Evolutionary conservation across 2,113 vertebrate species (phyloP).

Genomic region (Gasterosteus aculeatus): DNA sequence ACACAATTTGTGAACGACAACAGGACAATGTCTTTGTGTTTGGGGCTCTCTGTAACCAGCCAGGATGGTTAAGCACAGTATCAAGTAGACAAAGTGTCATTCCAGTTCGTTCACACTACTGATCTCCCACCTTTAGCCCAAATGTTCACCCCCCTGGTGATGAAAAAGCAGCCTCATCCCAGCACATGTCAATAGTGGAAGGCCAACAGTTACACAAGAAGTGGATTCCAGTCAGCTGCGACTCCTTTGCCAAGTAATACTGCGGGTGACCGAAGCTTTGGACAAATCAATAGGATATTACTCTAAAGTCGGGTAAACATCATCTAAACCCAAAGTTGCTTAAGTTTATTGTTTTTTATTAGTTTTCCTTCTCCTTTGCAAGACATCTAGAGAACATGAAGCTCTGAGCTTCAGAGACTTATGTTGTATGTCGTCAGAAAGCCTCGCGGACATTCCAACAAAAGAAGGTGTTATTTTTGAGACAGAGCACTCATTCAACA

Average conservation of each 20-base stretch:
- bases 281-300: constrained; percentile 52
- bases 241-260: constrained; percentile 49
- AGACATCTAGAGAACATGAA: constrained; percentile 7
- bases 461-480: constrained; percentile 57
- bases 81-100: constrained; percentile 15
- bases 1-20: background rate
- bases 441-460: constrained; percentile 38
- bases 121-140: constrained; percentile 55
- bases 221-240: constrained; percentile 63
- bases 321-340: constrained; percentile 19
- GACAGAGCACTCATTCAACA: constrained; percentile 17
- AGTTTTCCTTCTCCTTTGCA: background rate
- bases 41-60: background rate
- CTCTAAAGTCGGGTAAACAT: constrained; percentile 22
- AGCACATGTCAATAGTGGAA: constrained; percentile 62
- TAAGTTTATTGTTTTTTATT: constrained; percentile 33
- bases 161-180: constrained; percentile 34
- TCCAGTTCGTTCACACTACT: constrained; percentile 19
- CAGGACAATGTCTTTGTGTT: background rate
- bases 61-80: background rate
- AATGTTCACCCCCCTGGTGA: constrained; percentile 59
- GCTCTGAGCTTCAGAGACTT: constrained; percentile 4
- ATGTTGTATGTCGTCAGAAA: background rate
- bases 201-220: constrained; percentile 67
- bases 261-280: constrained; percentile 23